Evolutionary conservation across 2,888 invertebrate species (phyloP).

Genomic region (Chymomyza procnemis): DNA sequence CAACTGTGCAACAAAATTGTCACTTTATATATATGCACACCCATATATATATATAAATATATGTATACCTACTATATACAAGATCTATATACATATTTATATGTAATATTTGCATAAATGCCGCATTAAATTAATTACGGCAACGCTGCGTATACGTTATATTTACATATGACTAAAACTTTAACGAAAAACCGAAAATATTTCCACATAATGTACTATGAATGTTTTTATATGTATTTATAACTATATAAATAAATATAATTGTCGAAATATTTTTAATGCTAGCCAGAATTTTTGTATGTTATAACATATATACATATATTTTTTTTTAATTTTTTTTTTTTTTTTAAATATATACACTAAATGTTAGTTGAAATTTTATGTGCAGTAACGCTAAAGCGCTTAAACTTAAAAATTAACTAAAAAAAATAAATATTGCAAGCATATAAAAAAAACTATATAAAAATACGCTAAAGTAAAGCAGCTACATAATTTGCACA

Average conservation of each 20-base stretch:
- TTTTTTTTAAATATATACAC: conserved; percentile 47
- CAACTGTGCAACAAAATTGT: conserved; percentile 57
- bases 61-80: background rate
- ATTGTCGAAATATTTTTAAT: conserved; percentile 62
- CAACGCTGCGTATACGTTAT: background rate
- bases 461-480: background rate
- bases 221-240: background rate
- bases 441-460: background rate
- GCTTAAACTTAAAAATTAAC: conserved; percentile 50
- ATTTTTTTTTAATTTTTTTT: conserved; percentile 39
- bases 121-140: conserved; percentile 3
- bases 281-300: conserved; percentile 68
- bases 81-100: background rate
- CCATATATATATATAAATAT: background rate
- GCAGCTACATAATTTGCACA: background rate
- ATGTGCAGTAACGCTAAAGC: conserved; percentile 45
- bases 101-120: background rate
- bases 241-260: conserved; percentile 26
- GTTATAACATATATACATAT: conserved; percentile 30
- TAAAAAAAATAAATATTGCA: background rate
- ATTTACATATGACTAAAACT: conserved; percentile 2
- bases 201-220: conserved; percentile 10
- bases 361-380: conserved; percentile 58
- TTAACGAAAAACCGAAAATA: conserved; percentile 2
- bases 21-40: conserved; percentile 21